Evolutionary conservation across 2,113 vertebrate species (phyloP).

Genomic region (Pithys albifrons): DNA sequence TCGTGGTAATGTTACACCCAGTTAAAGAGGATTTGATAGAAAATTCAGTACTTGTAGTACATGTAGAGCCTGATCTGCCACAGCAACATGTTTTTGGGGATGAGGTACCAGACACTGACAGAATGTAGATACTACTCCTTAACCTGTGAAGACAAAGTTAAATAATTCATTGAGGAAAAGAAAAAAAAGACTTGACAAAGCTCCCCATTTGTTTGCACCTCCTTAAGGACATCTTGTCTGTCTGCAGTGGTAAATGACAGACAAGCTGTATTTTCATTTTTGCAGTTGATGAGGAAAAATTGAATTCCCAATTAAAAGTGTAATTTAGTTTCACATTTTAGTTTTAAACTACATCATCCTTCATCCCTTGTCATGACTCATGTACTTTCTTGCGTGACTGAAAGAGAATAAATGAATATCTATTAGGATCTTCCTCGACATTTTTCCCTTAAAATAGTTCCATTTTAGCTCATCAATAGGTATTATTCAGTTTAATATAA

Average conservation of each 20-base stretch:
- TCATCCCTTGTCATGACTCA: conserved; percentile 27
- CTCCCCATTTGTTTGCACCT: not conserved
- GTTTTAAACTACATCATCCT: conserved; percentile 52
- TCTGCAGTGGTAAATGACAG: not conserved
- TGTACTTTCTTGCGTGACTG: conserved; percentile 31
- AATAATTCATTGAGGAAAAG: not conserved
- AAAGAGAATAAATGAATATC: conserved; percentile 4
- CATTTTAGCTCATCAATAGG: conserved; percentile 17
- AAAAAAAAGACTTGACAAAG: not conserved
- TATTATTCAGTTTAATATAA: conserved; percentile 8
- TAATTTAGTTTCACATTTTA: conserved; percentile 46
- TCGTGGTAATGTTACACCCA: not conserved
- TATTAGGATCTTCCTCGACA: not conserved
- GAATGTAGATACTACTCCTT: not conserved
- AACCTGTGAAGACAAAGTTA: not conserved
- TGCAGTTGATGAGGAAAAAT: not conserved
- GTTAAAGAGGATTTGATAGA: not conserved
- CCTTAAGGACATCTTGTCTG: not conserved
- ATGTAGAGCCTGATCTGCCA: not conserved
- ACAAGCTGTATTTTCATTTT: not conserved
- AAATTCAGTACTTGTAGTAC: not conserved
- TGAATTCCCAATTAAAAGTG: conserved; percentile 55
- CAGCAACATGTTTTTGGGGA: not conserved
- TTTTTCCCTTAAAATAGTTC: not conserved
- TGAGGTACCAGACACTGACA: not conserved